Base-by-base conservation (phyloP, 2,113 vertebrate genomes). In the Empidonax traillii region DNA sequence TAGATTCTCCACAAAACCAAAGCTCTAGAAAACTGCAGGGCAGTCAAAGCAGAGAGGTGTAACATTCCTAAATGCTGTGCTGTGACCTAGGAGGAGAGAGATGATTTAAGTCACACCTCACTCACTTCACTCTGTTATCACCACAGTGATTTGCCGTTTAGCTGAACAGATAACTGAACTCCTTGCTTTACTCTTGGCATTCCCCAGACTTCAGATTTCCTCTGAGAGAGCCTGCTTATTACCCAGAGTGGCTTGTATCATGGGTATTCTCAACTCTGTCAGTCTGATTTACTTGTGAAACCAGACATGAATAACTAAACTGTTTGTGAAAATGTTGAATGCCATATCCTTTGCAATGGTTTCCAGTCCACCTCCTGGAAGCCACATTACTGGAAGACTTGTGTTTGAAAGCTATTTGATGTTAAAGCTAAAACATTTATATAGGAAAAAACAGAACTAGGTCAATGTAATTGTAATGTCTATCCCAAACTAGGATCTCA, bases 321-420 rank as follows among this genome's bases (percentile, higher is more conserved):
- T 8, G 0, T 9, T 87, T 76, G 39, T 63, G 56, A 89, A 93
- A 88, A 58, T 28, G 52, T 24, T 86, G 65, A 74, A 71, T 68
- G 19, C 27, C 30, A 31, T 53, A 41, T 52, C 13, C 3, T 71
- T 73, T 93, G 65, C 47, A 91, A 31, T 47, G 61, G 59, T 52
- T 96, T 96, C 72, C 72, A 87, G 79, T 81, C 76, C 30, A 71
- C 62, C 63, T 72, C 76, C 85, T 67, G 75, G 82, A 95, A 95
- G 41, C 28, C 49, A 65, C 14, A 7, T 8, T 55, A 52, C 9
- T 65, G 39, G 68, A 77, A 52, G 7, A 46, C 56, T 74, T 79
- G 56, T 90, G 28, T 66, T 93, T 86, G 61, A 90, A 68, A 85
- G 33, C 18, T 89, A 24, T 46, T 85, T 87, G 44, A 22, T 61